Evolutionary conservation across 64 coral and sea anemone genomes (phyloP).

Genomic region (Orbicella faveolata): DNA sequence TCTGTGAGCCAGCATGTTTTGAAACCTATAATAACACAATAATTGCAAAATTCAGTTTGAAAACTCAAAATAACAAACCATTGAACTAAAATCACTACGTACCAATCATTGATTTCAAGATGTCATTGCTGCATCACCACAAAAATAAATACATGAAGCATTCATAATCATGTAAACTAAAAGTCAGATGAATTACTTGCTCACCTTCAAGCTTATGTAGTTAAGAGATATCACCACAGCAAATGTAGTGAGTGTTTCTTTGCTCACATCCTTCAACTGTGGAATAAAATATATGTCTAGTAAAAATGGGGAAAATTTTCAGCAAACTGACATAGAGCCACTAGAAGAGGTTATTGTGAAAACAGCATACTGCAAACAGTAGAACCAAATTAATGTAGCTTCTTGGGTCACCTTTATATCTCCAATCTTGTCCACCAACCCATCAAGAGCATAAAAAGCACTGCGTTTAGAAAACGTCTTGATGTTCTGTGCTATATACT

Average conservation of each 20-base stretch:
- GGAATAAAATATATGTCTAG: no score
- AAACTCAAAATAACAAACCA: not conserved
- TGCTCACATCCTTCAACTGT: conserved; percentile 92
- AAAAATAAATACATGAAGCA: no score
- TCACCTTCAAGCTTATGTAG: conserved; percentile 93
- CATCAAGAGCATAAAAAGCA: conserved; percentile 93
- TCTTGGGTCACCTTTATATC: conserved; percentile 83
- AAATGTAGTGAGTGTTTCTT: conserved; percentile 86
- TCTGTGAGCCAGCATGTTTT: conserved; percentile 79
- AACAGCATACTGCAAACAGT: not conserved
- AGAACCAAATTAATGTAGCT: no score
- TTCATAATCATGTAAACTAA: no score
- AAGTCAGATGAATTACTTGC: not conserved
- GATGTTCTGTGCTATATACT: conserved; percentile 68
- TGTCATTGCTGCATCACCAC: no score
- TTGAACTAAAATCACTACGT: not conserved
- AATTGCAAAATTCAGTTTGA: not conserved
- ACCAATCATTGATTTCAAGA: no score
- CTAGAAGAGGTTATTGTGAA: no score
- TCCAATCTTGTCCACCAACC: conserved; percentile 97
- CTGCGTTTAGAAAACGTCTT: conserved; percentile 91
- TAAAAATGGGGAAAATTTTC: no score
- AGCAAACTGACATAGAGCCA: no score
- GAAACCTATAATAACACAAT: conserved; percentile 56
- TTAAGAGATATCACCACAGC: conserved; percentile 78